Conservation (phyloP, 2,797 vertebrate species). For the Chaetodon trifasciatus region DNA sequence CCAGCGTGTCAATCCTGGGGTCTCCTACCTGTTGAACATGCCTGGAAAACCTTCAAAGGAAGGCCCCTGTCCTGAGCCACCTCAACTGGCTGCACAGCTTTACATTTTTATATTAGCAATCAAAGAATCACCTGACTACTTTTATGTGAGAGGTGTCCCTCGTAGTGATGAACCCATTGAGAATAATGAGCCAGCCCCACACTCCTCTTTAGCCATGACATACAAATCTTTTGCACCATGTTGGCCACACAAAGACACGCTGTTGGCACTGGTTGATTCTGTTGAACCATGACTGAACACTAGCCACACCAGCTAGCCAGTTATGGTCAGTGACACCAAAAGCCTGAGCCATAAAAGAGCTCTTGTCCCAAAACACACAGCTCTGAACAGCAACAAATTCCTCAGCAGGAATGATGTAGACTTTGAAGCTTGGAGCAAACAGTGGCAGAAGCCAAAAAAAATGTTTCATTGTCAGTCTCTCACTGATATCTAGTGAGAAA, state of each 20-base stretch:
- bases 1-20: neutral
- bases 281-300: constrained; percentile 15
- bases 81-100: neutral
- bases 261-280: constrained; percentile 17
- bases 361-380: constrained; percentile 44
- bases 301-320: constrained; percentile 10
- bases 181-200: too few relatives aligned
- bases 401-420: constrained; percentile 42
- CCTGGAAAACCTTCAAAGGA: neutral
- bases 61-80: neutral
- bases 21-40: neutral
- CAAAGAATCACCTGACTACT: too few relatives aligned
- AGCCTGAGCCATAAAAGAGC: constrained; percentile 46
- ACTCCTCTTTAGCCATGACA: too few relatives aligned
- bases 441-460: constrained; percentile 53
- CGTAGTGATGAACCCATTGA: too few relatives aligned
- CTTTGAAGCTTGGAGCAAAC: constrained; percentile 46
- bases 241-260: neutral
- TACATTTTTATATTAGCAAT: too few relatives aligned
- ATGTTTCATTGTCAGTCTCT: constrained; percentile 35
- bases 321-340: constrained; percentile 48
- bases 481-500: constrained; percentile 33
- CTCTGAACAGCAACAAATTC: constrained; percentile 60
- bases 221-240: neutral
- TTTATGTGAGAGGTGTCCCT: too few relatives aligned